These are phyloP conservation scores for Dryas iulia DNA, from an alignment of 1,140 invertebrate genomes.

Conservation along the genomic window DNA sequence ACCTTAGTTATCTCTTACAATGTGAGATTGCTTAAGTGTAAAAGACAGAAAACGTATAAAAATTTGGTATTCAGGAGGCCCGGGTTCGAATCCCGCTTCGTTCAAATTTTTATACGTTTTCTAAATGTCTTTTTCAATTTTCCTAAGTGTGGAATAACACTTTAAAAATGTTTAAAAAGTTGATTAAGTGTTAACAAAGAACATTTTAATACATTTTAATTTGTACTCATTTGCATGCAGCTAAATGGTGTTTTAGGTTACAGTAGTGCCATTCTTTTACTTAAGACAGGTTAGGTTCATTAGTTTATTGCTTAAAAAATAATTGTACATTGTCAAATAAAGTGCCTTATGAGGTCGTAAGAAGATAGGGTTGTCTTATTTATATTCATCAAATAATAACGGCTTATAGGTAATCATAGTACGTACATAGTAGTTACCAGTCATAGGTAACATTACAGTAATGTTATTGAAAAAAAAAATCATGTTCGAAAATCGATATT, in stretches of 20 bases:
- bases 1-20: not conserved
- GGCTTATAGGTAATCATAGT: too few relatives aligned
- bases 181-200: too few relatives aligned
- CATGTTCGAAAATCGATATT: not conserved
- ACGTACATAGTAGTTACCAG: slow-evolving; percentile 1
- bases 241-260: not conserved
- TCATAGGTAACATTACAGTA: not conserved
- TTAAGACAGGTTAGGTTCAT: not conserved
- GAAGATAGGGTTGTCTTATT: not conserved
- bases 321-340: too few relatives aligned
- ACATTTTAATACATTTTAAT: too few relatives aligned
- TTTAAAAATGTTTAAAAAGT: too few relatives aligned
- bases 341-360: not conserved
- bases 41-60: too few relatives aligned
- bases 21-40: not conserved
- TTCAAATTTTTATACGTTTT: too few relatives aligned
- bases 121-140: too few relatives aligned
- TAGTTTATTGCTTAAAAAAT: too few relatives aligned
- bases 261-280: not conserved
- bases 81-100: too few relatives aligned
- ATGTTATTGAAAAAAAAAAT: not conserved
- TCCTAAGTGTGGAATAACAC: too few relatives aligned
- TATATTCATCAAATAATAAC: not conserved
- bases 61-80: too few relatives aligned
- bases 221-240: not conserved